Evolutionary conservation across 2,113 vertebrate species (phyloP), one percentile per base, ranked within the genome.

Genomic region (Numida meleagris): DNA sequence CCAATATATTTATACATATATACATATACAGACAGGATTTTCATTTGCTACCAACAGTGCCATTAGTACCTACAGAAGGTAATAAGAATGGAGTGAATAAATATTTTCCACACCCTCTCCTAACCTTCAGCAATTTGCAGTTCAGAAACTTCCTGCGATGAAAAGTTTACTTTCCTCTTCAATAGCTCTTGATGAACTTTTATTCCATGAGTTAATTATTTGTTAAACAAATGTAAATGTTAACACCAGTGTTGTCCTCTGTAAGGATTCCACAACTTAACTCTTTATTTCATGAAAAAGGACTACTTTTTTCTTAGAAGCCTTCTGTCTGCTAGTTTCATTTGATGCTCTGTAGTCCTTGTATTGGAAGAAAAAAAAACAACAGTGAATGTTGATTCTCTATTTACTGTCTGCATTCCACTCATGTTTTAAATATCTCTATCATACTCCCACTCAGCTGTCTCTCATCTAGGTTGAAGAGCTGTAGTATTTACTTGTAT

Each of bases 381-480:
- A 68, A 12, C n/a, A 67, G 43, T 38, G 12, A 79, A 70, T 70
- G 58, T 51, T 62, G 34, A 68, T 75, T 90, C 38, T 84, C 19
- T 89, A 17, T 89, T 93, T 92, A 84, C 70, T 76, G 23, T 87
- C 58, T 78, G 66, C 6, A 14, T 85, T 87, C 33, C 33, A 65
- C 24, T 84, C 45, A 33, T 84, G 43, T 61, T 95, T 88, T 91
- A 91, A 94, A 92, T 82, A 75, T 63, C 48, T 91, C 33, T 84
- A 8, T 87, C 66, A 65, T n/a, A 59, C 51, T 70, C 62, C 38
- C 70, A 78, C 74, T 76, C 66, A 75, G 20, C 74, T 91, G 33
- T 87, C 62, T 94, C 20, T 80, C 40, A 79, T 72, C 34, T 62
- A 89, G 40, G 48, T 18, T 75, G 45, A 89, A 94, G 75, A 92